Evolutionary conservation across 1,140 invertebrate genomes (phyloP), one percentile per base, ranked within the genome.

Genomic region (Diabrotica undecimpunctata): DNA sequence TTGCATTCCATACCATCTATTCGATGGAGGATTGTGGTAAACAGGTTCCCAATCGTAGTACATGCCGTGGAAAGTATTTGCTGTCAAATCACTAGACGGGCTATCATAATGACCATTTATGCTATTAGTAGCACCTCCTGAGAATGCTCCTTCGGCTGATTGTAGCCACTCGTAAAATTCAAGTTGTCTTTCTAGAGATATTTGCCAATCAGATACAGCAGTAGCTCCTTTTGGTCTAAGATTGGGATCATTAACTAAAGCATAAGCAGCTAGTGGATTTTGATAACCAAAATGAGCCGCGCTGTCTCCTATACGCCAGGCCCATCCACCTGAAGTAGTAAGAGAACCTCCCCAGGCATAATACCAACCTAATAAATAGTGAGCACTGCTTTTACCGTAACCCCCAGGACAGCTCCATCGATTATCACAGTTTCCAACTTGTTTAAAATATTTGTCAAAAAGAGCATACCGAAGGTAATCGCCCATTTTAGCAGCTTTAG

Each of bases 1-100:
- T 66, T 70, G 68, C 68, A 70, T 70, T 63, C 68, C 68, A 54
- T 39, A 70, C 68, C 68, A 70, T 66, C 68, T 64, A 62, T 70
- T 70, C 56, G 68, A 70, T 64, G 68, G 65, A 35, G 68, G 68
- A 54, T 70, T 62, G 60, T 70, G 68, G 54, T 70, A 70, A 5
- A 68, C 65, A 5, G 68, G 68, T 64, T 70, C 68, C 68, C 68
- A 70, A 41, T 70, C 65, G 54, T 70, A 70, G 35, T 61, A 70
- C 68, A 70, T 70, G 12, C 68, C 68, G 51, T 70, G 39, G 68
- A 70, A 70, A 38, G 68, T 70, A 36, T 70, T 53, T 11, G 55
- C 54, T 5, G 54, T 13, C 8, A 70, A 58, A 13, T 65, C 57
- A 13, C 58, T 39, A 13, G 64, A 53, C 0, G 68, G 68, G 12